Conservation (phyloP, 1,140 invertebrate species). For the Drosophila athabasca region DNA sequence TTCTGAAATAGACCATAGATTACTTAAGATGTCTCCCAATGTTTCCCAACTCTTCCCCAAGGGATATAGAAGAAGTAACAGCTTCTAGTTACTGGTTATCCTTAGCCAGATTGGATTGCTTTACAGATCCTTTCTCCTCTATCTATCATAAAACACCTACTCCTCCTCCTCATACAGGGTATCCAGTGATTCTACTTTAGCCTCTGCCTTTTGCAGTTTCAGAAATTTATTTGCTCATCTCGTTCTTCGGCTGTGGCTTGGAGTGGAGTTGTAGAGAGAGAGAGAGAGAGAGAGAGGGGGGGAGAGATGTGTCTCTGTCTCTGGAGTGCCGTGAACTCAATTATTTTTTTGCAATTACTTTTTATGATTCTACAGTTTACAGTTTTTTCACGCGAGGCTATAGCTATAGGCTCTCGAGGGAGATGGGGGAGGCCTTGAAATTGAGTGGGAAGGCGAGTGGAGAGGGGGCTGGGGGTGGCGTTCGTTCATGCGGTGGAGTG, state of each 20-base stretch:
- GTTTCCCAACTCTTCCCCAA: too few relatives aligned
- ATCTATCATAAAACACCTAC: background rate
- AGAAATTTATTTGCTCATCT: conserved; percentile 52
- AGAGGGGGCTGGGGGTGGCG: conserved; percentile 18
- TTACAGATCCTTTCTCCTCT: too few relatives aligned
- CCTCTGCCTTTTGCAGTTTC: conserved; percentile 9
- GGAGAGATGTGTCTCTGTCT: conserved; percentile 28
- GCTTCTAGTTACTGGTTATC: too few relatives aligned
- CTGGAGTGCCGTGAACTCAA: conserved; percentile 75
- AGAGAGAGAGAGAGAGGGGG: too few relatives aligned
- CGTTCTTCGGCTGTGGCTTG: conserved; percentile 4
- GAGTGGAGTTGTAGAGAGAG: background rate
- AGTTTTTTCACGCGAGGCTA: conserved; percentile 24
- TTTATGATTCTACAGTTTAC: conserved; percentile 61
- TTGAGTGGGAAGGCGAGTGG: conserved; percentile 24
- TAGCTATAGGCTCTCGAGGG: conserved; percentile 20
- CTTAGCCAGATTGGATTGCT: too few relatives aligned
- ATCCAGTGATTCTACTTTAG: background rate
- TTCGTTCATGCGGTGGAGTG: conserved; percentile 27
- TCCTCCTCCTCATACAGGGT: background rate
- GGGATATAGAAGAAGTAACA: too few relatives aligned
- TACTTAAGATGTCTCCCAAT: too few relatives aligned
- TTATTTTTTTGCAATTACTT: conserved; percentile 79
- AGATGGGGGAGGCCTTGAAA: conserved; percentile 29
- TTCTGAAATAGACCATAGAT: too few relatives aligned